phyloP scores from a whole-genome alignment of 2,888 invertebrate species.

The Brenthis daphne region DNA sequence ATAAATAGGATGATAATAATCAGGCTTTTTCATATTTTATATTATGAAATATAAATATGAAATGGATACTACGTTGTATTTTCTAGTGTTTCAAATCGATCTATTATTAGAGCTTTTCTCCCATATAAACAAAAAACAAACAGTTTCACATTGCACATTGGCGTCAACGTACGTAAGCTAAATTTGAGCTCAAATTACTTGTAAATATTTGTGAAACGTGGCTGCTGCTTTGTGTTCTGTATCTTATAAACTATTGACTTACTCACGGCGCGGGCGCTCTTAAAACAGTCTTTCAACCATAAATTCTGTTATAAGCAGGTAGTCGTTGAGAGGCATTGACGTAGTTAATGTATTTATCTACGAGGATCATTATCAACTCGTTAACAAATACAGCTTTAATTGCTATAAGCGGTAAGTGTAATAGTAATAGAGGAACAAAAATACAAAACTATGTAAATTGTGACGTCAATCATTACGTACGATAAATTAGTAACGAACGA shows the following conservation, averaged over 20 bases:
- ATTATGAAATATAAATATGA: too few species aligned
- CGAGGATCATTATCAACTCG: constrained; percentile 34
- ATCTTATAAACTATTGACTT: constrained; percentile 24
- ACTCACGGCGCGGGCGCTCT: constrained; percentile 7
- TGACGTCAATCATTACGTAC: constrained; percentile 34
- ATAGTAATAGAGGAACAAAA: constrained; percentile 33
- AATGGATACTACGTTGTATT: background rate
- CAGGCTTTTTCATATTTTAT: too few species aligned
- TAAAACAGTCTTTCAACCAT: constrained; percentile 15
- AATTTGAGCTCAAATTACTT: constrained; percentile 20
- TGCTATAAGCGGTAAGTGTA: constrained; percentile 29
- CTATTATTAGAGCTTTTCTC: background rate
- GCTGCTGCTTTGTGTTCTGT: constrained; percentile 22
- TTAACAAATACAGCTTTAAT: constrained; percentile 35
- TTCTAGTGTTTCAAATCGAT: background rate
- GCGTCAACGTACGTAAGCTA: constrained; percentile 13
- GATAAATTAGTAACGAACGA: constrained; percentile 26
- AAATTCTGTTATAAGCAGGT: constrained; percentile 18
- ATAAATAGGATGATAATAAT: too few species aligned
- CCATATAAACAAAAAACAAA: background rate
- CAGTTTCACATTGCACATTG: constrained; percentile 1
- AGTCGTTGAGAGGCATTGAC: constrained; percentile 27
- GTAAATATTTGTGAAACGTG: constrained; percentile 21
- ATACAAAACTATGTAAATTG: constrained; percentile 32
- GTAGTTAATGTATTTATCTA: constrained; percentile 29